Evolutionary conservation across 2,888 invertebrate species (phyloP).

Genomic region (Thecocarcelia acutangulata): DNA sequence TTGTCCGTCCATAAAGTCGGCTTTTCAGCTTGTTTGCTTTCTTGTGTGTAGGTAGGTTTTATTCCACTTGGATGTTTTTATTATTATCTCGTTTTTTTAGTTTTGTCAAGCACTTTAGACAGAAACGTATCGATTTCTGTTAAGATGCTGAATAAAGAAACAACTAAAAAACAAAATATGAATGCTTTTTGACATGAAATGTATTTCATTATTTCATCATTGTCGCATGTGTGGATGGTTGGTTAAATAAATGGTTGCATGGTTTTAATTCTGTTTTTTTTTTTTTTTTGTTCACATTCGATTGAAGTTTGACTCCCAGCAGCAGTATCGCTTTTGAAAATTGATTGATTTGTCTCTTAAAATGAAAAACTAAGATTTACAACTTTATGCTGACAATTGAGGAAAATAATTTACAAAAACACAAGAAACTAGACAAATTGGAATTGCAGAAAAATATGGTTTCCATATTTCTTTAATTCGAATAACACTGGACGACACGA

Average conservation of each 20-base stretch:
- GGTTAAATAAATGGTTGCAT: not conserved
- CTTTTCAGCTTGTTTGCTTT: slow-evolving; percentile 48
- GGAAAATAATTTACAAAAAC: not conserved
- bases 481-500: no score
- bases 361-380: slow-evolving; percentile 17
- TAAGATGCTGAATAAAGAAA: slow-evolving; percentile 38
- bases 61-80: slow-evolving; percentile 7
- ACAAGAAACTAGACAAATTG: slow-evolving; percentile 24
- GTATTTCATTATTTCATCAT: slow-evolving; percentile 60
- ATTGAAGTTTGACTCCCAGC: not conserved
- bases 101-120: slow-evolving; percentile 29
- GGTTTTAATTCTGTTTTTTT: not conserved
- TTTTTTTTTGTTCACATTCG: not conserved
- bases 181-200: slow-evolving; percentile 55
- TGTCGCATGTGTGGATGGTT: slow-evolving; percentile 49
- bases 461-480: no score
- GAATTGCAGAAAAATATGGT: no score
- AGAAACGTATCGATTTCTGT: slow-evolving; percentile 66
- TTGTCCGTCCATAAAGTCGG: slow-evolving; percentile 43
- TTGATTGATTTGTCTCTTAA: slow-evolving; percentile 38
- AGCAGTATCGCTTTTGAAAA: slow-evolving; percentile 13
- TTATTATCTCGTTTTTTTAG: not conserved
- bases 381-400: not conserved
- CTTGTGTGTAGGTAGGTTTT: slow-evolving; percentile 58
- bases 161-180: slow-evolving; percentile 27